phyloP scores from a whole-genome alignment of 2,888 invertebrate species.

The Lycaena phlaeas region DNA sequence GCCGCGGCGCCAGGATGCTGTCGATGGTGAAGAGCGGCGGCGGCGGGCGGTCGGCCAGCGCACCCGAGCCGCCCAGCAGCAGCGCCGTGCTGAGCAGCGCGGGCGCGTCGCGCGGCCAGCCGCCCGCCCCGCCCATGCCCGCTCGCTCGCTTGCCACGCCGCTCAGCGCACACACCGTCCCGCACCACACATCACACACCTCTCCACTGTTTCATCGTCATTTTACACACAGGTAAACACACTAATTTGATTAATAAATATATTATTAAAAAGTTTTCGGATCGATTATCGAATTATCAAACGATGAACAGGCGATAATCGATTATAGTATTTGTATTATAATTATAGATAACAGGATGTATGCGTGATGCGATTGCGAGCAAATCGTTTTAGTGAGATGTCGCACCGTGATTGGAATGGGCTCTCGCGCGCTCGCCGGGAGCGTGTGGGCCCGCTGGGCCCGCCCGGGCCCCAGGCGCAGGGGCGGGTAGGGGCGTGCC shows the following conservation, averaged over 20 bases:
- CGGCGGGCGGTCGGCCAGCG: constrained; percentile 61
- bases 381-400: constrained; percentile 59
- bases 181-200: constrained; percentile 10
- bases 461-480: constrained; percentile 22
- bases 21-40: constrained; percentile 86
- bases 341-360: constrained; percentile 32
- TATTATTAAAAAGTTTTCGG: too few species aligned
- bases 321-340: constrained; percentile 8
- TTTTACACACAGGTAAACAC: too few species aligned
- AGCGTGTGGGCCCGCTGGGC: too few species aligned
- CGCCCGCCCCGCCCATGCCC: constrained; percentile 48
- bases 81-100: constrained; percentile 66
- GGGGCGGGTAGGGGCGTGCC: constrained; percentile 37
- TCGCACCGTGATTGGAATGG: constrained; percentile 23
- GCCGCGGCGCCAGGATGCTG: constrained; percentile 85
- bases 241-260: too few species aligned
- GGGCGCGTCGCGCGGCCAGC: constrained; percentile 56
- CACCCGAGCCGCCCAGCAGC: constrained; percentile 54
- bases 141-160: constrained; percentile 30
- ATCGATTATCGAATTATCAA: not conserved
- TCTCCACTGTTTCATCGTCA: not conserved
- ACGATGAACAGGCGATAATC: not conserved
- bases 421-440: constrained; percentile 1
- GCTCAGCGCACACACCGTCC: constrained; percentile 12
- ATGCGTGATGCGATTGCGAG: constrained; percentile 59